Base-by-base conservation (phyloP, 2,797 vertebrate genomes). In the Alca torda region DNA sequence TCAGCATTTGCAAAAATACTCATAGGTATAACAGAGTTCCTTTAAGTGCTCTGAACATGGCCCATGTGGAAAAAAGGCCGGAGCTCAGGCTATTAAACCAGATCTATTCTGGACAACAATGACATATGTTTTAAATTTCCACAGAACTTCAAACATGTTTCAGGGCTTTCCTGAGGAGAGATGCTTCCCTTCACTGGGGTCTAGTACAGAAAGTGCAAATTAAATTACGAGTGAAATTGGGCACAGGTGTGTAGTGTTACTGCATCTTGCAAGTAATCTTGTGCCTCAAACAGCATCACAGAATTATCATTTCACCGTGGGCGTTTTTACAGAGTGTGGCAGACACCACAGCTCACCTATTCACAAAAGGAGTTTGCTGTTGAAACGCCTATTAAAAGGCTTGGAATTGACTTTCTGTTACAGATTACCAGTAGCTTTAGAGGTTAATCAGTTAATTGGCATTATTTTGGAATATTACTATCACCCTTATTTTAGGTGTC, bases 81-180 rank as follows among this genome's bases (percentile, higher is more conserved):
- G 37, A 89, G 84, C 60, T 92, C 20, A 60, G 24, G 16, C 63
- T 91, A 25, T 89, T 79, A 91, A 80, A 70, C 45, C 64, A 80
- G 50, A 68, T 91, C 75, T 75, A 68, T 92, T 85, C 73, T 75
- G 89, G 84, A 92, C 89, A 95, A 80, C 75, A 72, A 5, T 20
- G 39, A 87, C 96, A 94, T 48, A 26, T 93, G 93, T 80, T 95
- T 95, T 84, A 87, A 72, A 95, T 95, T 96, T 95, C 85, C 93
- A 68, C 73, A 87, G 93, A 85, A 95, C 89, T 93, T 95, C 92
- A 95, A 95, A 96, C 60, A 51, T 26, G 5, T 46, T 92, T 9
- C 68, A 89, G 39, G 61, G 57, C 68, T 95, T 94, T 94, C 57
- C 92, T 81, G 39, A 91, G 68, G n/a, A 85, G 53, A 87, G 86